Percentiles rank a stretch among this genome's conserved stretches.
Evolutionary conservation across 2,797 vertebrate genomes (phyloP).

Genomic region (Alauda arvensis): DNA sequence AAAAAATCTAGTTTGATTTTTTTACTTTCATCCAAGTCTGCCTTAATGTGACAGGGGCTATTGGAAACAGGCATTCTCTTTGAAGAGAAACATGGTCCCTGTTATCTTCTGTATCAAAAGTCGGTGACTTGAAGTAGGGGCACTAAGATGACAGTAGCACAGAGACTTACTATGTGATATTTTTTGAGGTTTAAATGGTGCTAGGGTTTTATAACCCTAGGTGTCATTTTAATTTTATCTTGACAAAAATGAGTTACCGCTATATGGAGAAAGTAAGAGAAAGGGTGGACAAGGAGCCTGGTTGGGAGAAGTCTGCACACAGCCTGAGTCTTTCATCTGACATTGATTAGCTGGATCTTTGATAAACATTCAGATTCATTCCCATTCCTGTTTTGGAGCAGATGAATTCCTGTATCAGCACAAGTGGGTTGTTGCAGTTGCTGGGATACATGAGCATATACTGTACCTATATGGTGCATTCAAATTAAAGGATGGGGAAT

Average conservation of each 20-base stretch:
- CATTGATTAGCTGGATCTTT: neutral
- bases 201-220: neutral
- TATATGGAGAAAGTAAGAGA: neutral
- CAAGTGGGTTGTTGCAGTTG: neutral
- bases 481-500: neutral
- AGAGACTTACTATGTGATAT: neutral
- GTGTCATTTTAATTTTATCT: neutral
- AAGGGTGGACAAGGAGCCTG: neutral
- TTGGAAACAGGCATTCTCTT: neutral
- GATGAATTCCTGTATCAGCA: neutral
- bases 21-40: neutral
- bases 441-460: neutral
- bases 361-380: neutral
- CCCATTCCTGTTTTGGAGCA: neutral
- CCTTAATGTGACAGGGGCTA: neutral
- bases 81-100: neutral
- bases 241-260: neutral
- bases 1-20: neutral
- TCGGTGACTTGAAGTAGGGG: neutral
- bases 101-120: neutral
- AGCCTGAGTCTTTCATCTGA: neutral
- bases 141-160: neutral
- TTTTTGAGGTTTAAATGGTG: neutral
- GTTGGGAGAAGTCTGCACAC: neutral
- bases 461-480: neutral